Base-by-base conservation (phyloP, 37 sponge, comb jelly and placozoan genomes). In the Ianthella basta region DNA sequence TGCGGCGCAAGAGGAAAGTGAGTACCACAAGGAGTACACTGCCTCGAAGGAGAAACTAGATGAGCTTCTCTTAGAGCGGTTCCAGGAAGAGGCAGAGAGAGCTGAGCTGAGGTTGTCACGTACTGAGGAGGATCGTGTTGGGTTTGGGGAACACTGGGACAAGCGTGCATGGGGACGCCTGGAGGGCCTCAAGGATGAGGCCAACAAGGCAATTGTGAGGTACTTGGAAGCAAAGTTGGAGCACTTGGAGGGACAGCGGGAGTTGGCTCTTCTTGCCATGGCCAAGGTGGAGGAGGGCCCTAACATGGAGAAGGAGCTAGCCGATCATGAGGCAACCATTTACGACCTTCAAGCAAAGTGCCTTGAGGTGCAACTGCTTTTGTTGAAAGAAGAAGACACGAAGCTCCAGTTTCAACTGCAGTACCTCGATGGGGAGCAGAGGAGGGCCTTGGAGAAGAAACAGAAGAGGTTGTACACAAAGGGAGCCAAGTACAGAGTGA, bases 231-330 rank as follows among this genome's bases (percentile, higher is more conserved):
- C 40, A 32, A 82, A 81, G 53, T 67, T 82, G 36, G 56, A 66
- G 60, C 53, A 64, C 18, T 44, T 87, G 40, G 74, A 69, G 8
- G 87, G 81, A 29, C 87, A 87, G 74, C 66, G 81, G 32, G 87
- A 87, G 4, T 38, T 56, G 57, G 87, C 87, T 15, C 75, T 87
- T 23, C 66, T 87, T 30, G 81, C 80, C 59, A 87, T 87, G 87
- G 87, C 87, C n/a, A 69, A 80, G 29, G 82, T 87, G 39, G 82
- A 87, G 87, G 87, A 87, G 61, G 87, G 87, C 20, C 81, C 82
- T 12, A 72, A 36, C 61, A 81, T 87, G 87, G 87, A 81, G 60
- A 53, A 38, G 33, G 87, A 87, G 60, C 30, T 87, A 14, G 34
- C 33, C 19, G 73, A 81, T 39, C 38, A 72, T 12, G 87, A 87